A percentile compares a stretch with the other conserved stretches of the same genome.
Conservation (phyloP, 2,888 invertebrate species). For the Drosophila peninsularis region DNA sequence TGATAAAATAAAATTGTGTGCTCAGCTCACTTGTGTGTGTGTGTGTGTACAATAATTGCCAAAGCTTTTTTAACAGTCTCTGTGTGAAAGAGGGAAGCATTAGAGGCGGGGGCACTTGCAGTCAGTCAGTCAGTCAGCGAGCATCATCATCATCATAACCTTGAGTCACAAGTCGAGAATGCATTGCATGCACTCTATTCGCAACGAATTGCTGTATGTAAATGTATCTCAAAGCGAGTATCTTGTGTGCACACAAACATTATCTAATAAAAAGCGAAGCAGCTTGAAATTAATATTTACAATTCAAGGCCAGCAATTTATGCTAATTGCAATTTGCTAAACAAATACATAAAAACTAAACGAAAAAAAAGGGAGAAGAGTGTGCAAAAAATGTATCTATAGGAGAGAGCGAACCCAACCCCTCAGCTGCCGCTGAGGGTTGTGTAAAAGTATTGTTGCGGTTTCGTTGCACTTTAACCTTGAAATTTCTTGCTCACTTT, state of each 20-base stretch:
- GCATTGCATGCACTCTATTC: slow-evolving; percentile 68
- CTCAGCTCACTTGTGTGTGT: slow-evolving; percentile 22
- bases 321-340: slow-evolving; percentile 39
- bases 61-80: slow-evolving; percentile 39
- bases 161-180: slow-evolving; percentile 76
- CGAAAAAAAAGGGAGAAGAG: neutral
- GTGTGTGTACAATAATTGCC: slow-evolving; percentile 45
- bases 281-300: slow-evolving; percentile 65
- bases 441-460: slow-evolving; percentile 65
- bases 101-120: neutral
- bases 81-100: neutral
- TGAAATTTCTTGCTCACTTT: slow-evolving; percentile 70
- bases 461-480: slow-evolving; percentile 85
- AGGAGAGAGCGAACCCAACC: slow-evolving; percentile 13
- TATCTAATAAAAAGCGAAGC: slow-evolving; percentile 61
- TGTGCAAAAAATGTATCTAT: slow-evolving; percentile 12
- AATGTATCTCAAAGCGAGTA: slow-evolving; percentile 33
- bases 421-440: slow-evolving; percentile 7
- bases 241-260: slow-evolving; percentile 44
- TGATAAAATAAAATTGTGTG: slow-evolving; percentile 65
- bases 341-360: slow-evolving; percentile 3
- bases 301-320: slow-evolving; percentile 59
- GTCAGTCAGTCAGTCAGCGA: slow-evolving; percentile 38
- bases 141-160: slow-evolving; percentile 66
- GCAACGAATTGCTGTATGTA: slow-evolving; percentile 31